Base-by-base conservation (phyloP, 1,140 invertebrate genomes). In the Hylyphantes graminicola region DNA sequence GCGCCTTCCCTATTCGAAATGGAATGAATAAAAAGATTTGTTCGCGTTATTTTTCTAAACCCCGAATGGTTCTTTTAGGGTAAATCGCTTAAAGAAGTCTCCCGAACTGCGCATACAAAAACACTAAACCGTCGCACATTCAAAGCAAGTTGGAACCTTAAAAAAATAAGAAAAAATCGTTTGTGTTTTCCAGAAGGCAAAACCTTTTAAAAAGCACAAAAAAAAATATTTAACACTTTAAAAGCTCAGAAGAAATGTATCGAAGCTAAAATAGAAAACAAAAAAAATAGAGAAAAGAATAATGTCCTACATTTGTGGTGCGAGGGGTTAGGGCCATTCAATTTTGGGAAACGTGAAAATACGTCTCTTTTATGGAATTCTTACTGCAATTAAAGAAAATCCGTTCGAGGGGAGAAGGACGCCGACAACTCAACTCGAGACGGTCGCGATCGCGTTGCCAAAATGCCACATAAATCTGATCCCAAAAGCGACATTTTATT, bases 401-500 rank as follows among this genome's bases (percentile, higher is more conserved):
- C 77, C 77, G 65, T 51, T 21, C 55, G 63, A 78, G 17, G 15
- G 11, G 77, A 68, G 65, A 55, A 80, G 65, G 77, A 80, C 77
- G 77, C 77, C 77, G 77, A 80, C 77, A 80, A 80, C 77, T 80
- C 77, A 70, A 70, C 77, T 70, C 77, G 64, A 70, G 61, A 65
- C 76, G n/a, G 61, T 12, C 55, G 63, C 48, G 19, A 50, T 63
- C 35, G 76, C 63, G 63, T 80, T 70, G 77, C 77, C 77, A 70
- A 70, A 80, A 80, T 70, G 77, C 77, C 77, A 80, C 77, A 80
- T 80, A 80, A 80, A 80, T 80, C 77, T 80, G 77, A 80, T 80
- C 77, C 77, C 77, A 70, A n/a, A 80, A 80, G 77, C 64, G 77
- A 70, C 77, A 70, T 80, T 80, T 80, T 80, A 80, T 80, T 80